Evolutionary conservation across 2,888 invertebrate genomes (phyloP).

Genomic region (Mesoligia furuncula): DNA sequence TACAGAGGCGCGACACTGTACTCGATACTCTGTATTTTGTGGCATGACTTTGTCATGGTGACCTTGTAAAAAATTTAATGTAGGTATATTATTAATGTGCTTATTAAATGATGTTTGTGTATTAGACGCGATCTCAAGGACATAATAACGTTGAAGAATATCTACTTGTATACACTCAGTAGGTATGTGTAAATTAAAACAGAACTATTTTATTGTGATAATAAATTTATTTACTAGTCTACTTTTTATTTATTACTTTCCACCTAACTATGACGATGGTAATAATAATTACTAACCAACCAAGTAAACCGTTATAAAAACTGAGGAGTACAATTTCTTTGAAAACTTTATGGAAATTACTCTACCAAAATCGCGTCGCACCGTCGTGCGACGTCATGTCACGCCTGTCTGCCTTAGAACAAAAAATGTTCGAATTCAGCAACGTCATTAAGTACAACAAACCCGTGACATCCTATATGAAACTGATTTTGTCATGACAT

Average conservation of each 20-base stretch:
- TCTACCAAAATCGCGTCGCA: too few species aligned
- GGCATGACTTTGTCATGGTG: too few species aligned
- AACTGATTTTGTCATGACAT: not conserved
- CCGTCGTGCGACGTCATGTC: too few species aligned
- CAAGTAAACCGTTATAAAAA: too few species aligned
- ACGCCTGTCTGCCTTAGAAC: too few species aligned
- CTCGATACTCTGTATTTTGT: too few species aligned
- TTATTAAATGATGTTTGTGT: constrained; percentile 4
- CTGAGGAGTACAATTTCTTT: too few species aligned
- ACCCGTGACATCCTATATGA: not conserved
- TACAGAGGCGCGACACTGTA: too few species aligned
- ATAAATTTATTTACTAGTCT: constrained; percentile 4
- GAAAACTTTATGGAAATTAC: too few species aligned
- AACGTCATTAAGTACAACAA: not conserved
- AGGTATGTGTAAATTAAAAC: not conserved
- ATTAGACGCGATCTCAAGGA: constrained; percentile 18
- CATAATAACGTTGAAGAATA: constrained; percentile 15
- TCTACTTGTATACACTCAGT: not conserved
- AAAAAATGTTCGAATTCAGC: not conserved
- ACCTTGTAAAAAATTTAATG: not conserved
- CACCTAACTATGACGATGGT: not conserved
- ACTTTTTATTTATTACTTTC: not conserved
- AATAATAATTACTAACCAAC: not conserved
- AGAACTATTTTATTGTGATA: not conserved
- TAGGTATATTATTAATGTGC: not conserved